phyloP scores from a whole-genome alignment of 23 tunicate genomes.

The Aplidium turbinatum region DNA sequence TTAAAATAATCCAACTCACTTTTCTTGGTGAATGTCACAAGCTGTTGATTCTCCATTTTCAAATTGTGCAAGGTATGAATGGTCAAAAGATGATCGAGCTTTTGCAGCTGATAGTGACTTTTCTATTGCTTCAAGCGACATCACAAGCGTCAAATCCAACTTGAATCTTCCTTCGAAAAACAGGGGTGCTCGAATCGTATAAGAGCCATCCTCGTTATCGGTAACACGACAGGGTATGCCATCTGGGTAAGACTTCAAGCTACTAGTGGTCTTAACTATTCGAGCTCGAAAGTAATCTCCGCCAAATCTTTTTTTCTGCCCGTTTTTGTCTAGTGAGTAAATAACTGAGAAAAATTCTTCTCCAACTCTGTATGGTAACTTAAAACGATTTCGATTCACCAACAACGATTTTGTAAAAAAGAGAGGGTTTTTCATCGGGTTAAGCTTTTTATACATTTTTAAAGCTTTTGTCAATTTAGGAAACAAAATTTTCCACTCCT shows the following conservation, averaged over 20 bases:
- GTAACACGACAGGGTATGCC: slow-evolving; percentile 35
- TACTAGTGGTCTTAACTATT: neutral
- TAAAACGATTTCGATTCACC: neutral
- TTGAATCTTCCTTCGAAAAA: slow-evolving; percentile 5
- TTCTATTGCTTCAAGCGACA: slow-evolving; percentile 34
- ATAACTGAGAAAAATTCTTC: slow-evolving; percentile 25
- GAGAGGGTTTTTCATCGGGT: neutral
- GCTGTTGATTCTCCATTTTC: slow-evolving; percentile 1
- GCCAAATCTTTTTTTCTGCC: slow-evolving; percentile 30
- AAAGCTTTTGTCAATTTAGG: neutral
- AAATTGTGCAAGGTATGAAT: neutral
- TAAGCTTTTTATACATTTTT: neutral
- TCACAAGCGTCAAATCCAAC: slow-evolving; percentile 27
- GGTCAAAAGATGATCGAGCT: neutral
- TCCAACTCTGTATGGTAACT: neutral
- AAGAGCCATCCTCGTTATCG: slow-evolving; percentile 45
- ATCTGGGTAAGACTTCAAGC: slow-evolving; percentile 23
- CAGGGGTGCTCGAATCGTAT: slow-evolving; percentile 36
- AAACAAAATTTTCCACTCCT: slow-evolving; percentile 12
- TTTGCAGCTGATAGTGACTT: neutral
- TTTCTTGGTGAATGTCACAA: slow-evolving; percentile 3
- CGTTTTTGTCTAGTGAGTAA: slow-evolving; percentile 28
- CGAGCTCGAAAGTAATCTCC: slow-evolving; percentile 54
- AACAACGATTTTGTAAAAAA: slow-evolving; percentile 2
- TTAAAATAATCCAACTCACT: slow-evolving; percentile 1